Base-by-base conservation (phyloP, 2,888 invertebrate species). In the Eupithecia tripunctaria region DNA sequence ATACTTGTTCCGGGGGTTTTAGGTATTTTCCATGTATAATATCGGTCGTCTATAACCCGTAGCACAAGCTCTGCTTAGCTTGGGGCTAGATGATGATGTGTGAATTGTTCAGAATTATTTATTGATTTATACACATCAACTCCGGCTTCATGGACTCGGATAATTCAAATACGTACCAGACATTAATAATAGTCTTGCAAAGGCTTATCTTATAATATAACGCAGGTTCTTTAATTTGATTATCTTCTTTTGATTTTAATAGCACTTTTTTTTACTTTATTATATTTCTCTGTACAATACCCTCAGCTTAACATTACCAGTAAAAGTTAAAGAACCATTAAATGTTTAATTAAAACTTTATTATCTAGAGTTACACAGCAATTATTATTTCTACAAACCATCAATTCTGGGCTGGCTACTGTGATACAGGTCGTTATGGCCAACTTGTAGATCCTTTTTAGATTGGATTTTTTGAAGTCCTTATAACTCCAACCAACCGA, bases 381-480 rank as follows among this genome's bases (percentile, higher is more conserved):
- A 10, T 51, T 51, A 51, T 51, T 51, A 51, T 21, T 21, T 51
- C 51, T 51, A 51, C 10, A 51, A 21, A 21, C 51, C 21, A 51
- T 51, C 21, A 51, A 51, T 21, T 51, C 51, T 51, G 21, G 51
- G 21, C 51, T 51, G 21, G 10, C 21, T 51, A 10, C 51, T 51
- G 21, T 51, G 51, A 51, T 21, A 51, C 43, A 43, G 43, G 43
- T n/a, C n/a, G 43, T 43, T 43, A 43, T n/a, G 18, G 18, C n/a
- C 43, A 43, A n/a, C n/a, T 51, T 51, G 51, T 51, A 51, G 51
- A 51, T 51, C 51, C 51, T 51, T 21, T 47, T 51, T 21, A 51
- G 21, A 47, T 47, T 47, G 47, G n/a, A 51, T 21, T 18, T 47
- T 21, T 56, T 56, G 5, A 56, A 56, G 25, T 25, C 56, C 4